A percentile compares a stretch with the other conserved stretches of the same genome.
Conservation (phyloP, 2,888 invertebrate genomes). For the Sipha maydis region DNA sequence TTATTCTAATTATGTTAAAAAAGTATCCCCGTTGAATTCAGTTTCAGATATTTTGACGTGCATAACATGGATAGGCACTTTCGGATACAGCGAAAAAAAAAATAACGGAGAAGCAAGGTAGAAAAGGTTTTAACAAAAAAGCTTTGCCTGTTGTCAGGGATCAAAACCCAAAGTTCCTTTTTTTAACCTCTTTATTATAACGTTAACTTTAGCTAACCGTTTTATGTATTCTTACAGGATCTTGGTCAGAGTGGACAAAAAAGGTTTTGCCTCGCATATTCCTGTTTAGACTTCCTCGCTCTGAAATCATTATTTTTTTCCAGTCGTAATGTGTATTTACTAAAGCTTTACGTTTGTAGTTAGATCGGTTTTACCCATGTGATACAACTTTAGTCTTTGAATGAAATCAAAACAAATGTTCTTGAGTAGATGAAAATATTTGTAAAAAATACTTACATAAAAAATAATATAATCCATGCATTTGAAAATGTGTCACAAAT, state of each 20-base stretch:
- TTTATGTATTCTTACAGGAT: slow-evolving; percentile 15
- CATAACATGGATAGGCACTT: slow-evolving; percentile 25
- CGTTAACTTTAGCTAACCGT: slow-evolving; percentile 43
- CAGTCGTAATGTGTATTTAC: neutral
- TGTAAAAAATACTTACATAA: neutral
- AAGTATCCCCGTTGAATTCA: neutral
- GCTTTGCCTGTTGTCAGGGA: slow-evolving; percentile 37
- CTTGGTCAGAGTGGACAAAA: neutral
- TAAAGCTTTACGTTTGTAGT: neutral
- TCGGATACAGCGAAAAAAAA: neutral
- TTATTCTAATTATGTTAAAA: neutral
- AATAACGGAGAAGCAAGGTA: neutral
- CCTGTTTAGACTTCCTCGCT: neutral
- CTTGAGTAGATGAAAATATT: neutral
- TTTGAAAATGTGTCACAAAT: neutral
- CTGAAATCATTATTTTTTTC: neutral
- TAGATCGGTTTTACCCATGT: neutral
- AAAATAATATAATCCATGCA: too few relatives aligned
- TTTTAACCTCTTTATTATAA: slow-evolving; percentile 38
- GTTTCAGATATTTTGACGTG: neutral
- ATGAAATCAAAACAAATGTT: neutral
- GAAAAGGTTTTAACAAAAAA: slow-evolving; percentile 24
- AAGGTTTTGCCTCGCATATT: neutral
- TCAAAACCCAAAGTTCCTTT: slow-evolving; percentile 26
- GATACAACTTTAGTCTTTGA: neutral